Percentiles rank a stretch among this genome's conserved stretches.
Evolutionary conservation across 2,888 invertebrate species (phyloP).

Genomic region (Griposia aprilina): DNA sequence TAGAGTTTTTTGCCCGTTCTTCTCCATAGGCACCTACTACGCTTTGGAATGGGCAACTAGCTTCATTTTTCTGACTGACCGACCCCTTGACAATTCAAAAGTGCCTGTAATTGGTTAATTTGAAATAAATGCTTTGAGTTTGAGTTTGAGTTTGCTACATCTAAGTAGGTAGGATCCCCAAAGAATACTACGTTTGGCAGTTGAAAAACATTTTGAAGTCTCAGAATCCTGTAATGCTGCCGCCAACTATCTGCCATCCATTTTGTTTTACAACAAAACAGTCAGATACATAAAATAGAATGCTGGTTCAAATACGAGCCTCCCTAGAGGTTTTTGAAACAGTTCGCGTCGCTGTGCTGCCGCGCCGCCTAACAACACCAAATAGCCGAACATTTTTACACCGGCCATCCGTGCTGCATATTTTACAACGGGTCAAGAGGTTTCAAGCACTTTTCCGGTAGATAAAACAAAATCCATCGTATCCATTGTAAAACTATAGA

Average conservation of each 20-base stretch:
- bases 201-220: neutral
- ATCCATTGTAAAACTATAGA: constrained; percentile 58
- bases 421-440: constrained; percentile 75
- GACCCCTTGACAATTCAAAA: no score
- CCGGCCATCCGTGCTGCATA: constrained; percentile 68
- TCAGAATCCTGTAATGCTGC: neutral
- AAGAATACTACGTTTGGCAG: neutral
- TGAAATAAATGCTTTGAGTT: no score
- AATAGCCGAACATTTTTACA: constrained; percentile 72
- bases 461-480: constrained; percentile 68
- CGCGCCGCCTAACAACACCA: constrained; percentile 53
- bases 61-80: no score
- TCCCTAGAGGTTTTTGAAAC: constrained; percentile 40
- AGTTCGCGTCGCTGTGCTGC: constrained; percentile 16
- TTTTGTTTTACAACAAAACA: constrained; percentile 6
- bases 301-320: constrained; percentile 14
- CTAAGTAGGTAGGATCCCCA: neutral
- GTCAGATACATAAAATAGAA: constrained; percentile 10
- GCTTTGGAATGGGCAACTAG: no score
- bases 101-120: no score
- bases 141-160: no score
- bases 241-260: neutral
- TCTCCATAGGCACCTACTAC: no score
- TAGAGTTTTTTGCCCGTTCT: no score
- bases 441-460: constrained; percentile 74